Evolutionary conservation across 1,140 invertebrate species (phyloP).

Genomic region (Tetranychus urticae): DNA sequence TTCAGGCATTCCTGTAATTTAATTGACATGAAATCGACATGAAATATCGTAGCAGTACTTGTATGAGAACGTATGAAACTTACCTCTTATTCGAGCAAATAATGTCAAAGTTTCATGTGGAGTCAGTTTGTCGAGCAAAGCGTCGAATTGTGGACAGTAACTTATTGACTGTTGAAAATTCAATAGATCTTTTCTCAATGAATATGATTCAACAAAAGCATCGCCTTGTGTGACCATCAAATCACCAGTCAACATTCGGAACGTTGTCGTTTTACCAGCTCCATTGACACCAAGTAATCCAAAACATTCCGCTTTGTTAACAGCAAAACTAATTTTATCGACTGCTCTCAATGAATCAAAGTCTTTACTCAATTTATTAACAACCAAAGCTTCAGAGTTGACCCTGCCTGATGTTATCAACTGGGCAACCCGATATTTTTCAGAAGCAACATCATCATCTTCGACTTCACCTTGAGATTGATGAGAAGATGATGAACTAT

Average conservation of each 20-base stretch:
- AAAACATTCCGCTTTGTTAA: slow-evolving; percentile 24
- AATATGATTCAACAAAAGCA: slow-evolving; percentile 11
- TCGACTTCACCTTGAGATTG: neutral
- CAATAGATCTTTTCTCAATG: slow-evolving; percentile 30
- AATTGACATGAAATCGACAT: neutral
- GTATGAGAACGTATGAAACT: too few relatives aligned
- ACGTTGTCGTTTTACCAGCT: slow-evolving; percentile 21
- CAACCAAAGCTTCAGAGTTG: slow-evolving; percentile 9
- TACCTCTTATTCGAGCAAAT: neutral
- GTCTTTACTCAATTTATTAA: slow-evolving; percentile 8
- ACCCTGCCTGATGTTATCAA: neutral
- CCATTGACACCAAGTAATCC: slow-evolving; percentile 25
- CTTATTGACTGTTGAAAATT: slow-evolving; percentile 20
- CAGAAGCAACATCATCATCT: slow-evolving; percentile 5
- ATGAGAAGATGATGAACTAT: neutral
- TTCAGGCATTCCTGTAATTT: neutral
- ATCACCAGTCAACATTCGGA: slow-evolving; percentile 21
- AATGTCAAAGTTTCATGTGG: neutral
- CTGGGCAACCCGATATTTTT: neutral
- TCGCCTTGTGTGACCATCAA: slow-evolving; percentile 17
- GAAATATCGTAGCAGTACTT: neutral
- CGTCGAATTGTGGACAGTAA: slow-evolving; percentile 40
- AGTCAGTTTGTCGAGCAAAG: slow-evolving; percentile 50
- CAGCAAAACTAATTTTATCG: slow-evolving; percentile 12
- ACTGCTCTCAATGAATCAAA: slow-evolving; percentile 11